Evolutionary conservation across 2,888 invertebrate species (phyloP), one percentile per base, ranked within the genome.

Genomic region (Cheilosia urbana): DNA sequence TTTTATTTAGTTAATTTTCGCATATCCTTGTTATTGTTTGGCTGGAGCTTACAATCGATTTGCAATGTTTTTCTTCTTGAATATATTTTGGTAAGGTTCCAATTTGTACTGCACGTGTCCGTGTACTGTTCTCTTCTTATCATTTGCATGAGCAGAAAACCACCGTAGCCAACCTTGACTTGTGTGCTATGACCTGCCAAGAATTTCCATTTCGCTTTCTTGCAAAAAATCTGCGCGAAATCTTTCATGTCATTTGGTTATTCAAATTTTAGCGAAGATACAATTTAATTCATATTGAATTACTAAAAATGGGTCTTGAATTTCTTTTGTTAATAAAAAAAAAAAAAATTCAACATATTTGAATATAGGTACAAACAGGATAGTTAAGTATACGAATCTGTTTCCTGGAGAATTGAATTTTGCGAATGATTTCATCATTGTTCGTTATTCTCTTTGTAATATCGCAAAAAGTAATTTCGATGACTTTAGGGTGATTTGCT

Each of bases 81-180:
- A 55, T 55, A 40, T 11, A n/a, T 58, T 60, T 82, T 82, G 82
- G 82, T 77, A 40, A 3, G 11, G 71, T 24, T 77, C 82, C 82
- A 82, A 71, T 27, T 17, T 63, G 11, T 37, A 19, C 47, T 40
- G 19, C 30, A 49, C 57, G 17, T 58, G 57, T 55, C 34, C 49
- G 17, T 58, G 57, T 49, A 27, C 40, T 58, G n/a, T 49, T 15
- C 17, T 55, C 13, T 42, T 40, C 65, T 76, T 60, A 60, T 82
- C 53, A 71, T 82, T 82, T 82, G 71, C 71, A 81, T 63, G 62
- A 37, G 55, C 15, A 82, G 77, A 76, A 76, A 69, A 34, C 34
- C 65, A 60, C 27, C 45, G 71, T 58, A 60, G 60, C 9, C 1
- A 60, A 82, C 82, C 82, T 82, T 82, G 82, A 82, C 82, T 77